phyloP scores from a whole-genome alignment of 2,797 vertebrate genomes.

The Malacoraja senta region DNA sequence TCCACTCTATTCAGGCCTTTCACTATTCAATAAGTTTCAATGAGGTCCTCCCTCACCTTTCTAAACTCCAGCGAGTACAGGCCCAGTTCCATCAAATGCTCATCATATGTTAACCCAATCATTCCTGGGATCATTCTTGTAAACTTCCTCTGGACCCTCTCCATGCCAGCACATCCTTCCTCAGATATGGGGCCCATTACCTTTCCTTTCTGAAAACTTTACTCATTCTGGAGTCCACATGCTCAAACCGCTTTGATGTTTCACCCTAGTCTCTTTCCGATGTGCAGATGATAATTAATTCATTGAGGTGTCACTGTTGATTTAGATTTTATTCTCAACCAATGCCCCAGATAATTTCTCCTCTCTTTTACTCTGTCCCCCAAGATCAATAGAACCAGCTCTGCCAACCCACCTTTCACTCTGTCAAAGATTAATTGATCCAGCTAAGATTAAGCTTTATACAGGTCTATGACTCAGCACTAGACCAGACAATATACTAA shows the following conservation, averaged over 20 bases:
- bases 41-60: too few species aligned
- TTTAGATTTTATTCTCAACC: background rate
- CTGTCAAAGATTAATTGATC: background rate
- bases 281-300: background rate
- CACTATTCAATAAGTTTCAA: too few species aligned
- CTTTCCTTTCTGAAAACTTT: background rate
- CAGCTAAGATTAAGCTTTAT: background rate
- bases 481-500: background rate
- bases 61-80: too few species aligned
- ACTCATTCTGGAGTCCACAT: background rate
- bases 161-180: too few species aligned
- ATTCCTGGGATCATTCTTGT: too few species aligned
- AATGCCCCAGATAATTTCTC: too few species aligned
- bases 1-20: too few species aligned
- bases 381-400: background rate
- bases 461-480: background rate
- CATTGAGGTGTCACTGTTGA: background rate
- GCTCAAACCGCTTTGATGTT: background rate
- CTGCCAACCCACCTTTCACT: background rate
- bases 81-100: too few species aligned
- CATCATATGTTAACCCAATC: too few species aligned
- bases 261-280: background rate
- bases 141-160: too few species aligned
- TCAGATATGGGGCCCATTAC: too few species aligned
- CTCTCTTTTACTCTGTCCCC: background rate